Conservation (phyloP, 2,888 invertebrate genomes). For the Tupiocoris notatus region DNA sequence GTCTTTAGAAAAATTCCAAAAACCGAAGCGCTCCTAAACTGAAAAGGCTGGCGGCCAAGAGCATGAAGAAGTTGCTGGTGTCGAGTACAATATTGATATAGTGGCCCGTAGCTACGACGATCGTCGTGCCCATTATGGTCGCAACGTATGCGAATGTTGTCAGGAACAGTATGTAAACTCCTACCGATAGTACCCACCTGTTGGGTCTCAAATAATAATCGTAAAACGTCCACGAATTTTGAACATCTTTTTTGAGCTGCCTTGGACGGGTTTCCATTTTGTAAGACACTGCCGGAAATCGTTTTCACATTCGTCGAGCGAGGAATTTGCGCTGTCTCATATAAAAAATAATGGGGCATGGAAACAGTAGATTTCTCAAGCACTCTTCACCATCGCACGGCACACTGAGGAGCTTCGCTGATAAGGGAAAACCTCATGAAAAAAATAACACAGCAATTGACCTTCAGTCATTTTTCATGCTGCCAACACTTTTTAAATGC, state of each 20-base stretch:
- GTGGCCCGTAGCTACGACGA: slow-evolving; percentile 18
- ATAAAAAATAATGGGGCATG: too few relatives aligned
- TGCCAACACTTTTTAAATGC: too few relatives aligned
- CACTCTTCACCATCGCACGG: too few relatives aligned
- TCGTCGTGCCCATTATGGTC: slow-evolving; percentile 18
- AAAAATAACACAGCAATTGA: too few relatives aligned
- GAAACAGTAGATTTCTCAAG: too few relatives aligned
- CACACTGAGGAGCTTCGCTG: too few relatives aligned
- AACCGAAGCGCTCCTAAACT: slow-evolving; percentile 7
- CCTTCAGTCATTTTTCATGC: too few relatives aligned
- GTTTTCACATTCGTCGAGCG: too few relatives aligned
- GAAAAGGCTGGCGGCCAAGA: slow-evolving; percentile 15
- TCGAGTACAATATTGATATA: slow-evolving; percentile 6
- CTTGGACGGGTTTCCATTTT: slow-evolving; percentile 5
- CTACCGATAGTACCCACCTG: slow-evolving; percentile 12
- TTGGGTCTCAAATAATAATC: slow-evolving; percentile 21
- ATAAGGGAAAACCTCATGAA: too few relatives aligned
- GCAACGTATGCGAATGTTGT: slow-evolving; percentile 28
- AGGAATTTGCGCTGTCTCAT: too few relatives aligned
- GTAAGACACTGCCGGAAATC: too few relatives aligned
- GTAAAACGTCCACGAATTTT: slow-evolving; percentile 21
- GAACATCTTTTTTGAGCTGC: not conserved
- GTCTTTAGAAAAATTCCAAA: slow-evolving; percentile 29
- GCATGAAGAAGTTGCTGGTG: slow-evolving; percentile 12
- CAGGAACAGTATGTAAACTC: slow-evolving; percentile 26